phyloP scores from a whole-genome alignment of 92 coral and sea anemone species.

The Siderastrea radians region DNA sequence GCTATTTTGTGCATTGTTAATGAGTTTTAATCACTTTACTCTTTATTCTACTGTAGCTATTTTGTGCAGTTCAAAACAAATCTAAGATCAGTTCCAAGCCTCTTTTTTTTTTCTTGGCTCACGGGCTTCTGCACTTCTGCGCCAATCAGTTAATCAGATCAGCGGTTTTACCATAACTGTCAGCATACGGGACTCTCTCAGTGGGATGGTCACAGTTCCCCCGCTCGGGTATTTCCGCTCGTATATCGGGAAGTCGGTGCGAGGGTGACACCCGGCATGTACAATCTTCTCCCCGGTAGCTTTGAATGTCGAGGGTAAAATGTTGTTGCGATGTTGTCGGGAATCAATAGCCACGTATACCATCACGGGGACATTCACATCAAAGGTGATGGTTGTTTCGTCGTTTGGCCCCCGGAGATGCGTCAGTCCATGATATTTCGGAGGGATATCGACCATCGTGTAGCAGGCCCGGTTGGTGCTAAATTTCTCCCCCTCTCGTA shows the following conservation, averaged over 20 bases:
- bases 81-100: no score
- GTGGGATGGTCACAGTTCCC: constrained; percentile 68
- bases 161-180: constrained; percentile 85
- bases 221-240: constrained; percentile 62
- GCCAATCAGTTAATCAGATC: background rate
- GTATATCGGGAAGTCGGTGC: constrained; percentile 78
- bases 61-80: no score
- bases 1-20: no score
- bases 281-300: constrained; percentile 88
- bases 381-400: constrained; percentile 44
- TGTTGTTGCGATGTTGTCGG: constrained; percentile 49
- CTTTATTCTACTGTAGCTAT: no score
- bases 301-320: constrained; percentile 56
- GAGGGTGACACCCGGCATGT: constrained; percentile 91
- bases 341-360: constrained; percentile 92
- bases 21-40: no score
- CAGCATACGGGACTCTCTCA: constrained; percentile 80
- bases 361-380: constrained; percentile 73
- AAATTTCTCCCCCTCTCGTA: constrained; percentile 93
- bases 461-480: constrained; percentile 87
- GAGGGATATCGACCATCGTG: constrained; percentile 83
- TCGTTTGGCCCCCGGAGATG: constrained; percentile 84
- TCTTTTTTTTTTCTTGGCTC: no score
- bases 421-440: constrained; percentile 91
- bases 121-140: no score